Conservation (phyloP, 2,797 vertebrate genomes). For the Pipistrellus kuhlii region DNA sequence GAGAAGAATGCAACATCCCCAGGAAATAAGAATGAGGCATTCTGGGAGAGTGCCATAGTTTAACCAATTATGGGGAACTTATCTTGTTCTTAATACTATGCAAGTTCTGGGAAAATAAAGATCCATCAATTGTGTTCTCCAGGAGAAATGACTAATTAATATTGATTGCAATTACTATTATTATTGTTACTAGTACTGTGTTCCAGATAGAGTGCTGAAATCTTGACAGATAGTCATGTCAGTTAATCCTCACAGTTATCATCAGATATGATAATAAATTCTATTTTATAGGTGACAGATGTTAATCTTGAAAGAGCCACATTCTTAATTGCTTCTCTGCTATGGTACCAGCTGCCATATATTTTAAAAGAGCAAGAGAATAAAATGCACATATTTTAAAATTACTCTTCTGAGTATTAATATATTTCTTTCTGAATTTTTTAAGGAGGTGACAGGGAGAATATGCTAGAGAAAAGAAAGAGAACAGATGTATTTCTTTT, state of each 20-base stretch:
- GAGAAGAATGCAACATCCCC: neutral
- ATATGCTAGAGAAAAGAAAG: neutral
- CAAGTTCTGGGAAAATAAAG: neutral
- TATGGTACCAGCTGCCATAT: neutral
- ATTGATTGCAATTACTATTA: neutral
- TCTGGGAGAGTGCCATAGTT: neutral
- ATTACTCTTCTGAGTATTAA: neutral
- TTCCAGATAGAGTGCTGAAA: neutral
- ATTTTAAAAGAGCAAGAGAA: neutral
- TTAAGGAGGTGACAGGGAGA: neutral
- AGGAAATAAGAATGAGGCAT: neutral
- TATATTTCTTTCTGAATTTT: neutral
- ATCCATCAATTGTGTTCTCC: neutral
- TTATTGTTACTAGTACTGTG: neutral
- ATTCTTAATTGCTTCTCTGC: neutral
- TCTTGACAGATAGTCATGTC: neutral
- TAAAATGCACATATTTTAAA: neutral
- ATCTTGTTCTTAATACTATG: neutral
- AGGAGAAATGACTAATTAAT: neutral
- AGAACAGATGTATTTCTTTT: neutral
- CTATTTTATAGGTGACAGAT: neutral
- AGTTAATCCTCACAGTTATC: slow-evolving; percentile 15
- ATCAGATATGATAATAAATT: neutral
- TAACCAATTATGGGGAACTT: neutral
- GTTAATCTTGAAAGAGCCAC: neutral